Evolutionary conservation across 2,888 invertebrate genomes (phyloP), one percentile per base, ranked within the genome.

Genomic region (Gonocerus acuteangulatus): DNA sequence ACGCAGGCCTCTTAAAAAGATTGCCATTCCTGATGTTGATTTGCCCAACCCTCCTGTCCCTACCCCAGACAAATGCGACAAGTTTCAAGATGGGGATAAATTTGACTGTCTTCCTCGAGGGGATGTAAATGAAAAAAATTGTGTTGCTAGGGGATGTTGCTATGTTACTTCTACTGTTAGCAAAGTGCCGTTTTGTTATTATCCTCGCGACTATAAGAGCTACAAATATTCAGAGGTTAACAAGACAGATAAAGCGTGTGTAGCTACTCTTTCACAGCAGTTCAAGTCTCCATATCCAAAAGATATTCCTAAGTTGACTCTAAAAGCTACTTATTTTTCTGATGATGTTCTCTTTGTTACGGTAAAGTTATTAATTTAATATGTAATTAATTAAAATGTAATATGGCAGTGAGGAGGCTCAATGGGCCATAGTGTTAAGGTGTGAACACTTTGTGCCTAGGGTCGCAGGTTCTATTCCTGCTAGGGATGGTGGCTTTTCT

Each of bases 141-240:
- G 70, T 47, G 60, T 54, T 51, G 36, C 19, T 13, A 60, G 67
- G 48, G 69, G 69, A 15, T 70, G 70, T 58, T 70, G 70, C 62
- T 70, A 68, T 68, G 56, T 22, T 21, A 52, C 60, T 27, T 48
- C 63, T 2, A 48, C 58, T 11, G 48, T 60, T 48, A 44, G 51
- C 7, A 47, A 81, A 67, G 77, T 80, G 0, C 89, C 89, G 0
- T 86, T 80, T 73, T 89, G 89, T 72, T 89, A 79, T 74, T 89
- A 85, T 72, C 86, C 87, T 0, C 74, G 78, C 1, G 77, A 81
- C 64, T 87, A 82, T 75, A 77, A 76, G 51, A 78, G 81, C n/a
- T 89, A 85, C 71, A 61, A 57, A 18, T 57, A 51, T 44, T 57
- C 48, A 2, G 27, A 34, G 15, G 16, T 59, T 22, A 48, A 16